These are phyloP conservation scores for Ormia ochracea DNA, from an alignment of 2,888 invertebrate species.

Conservation along the genomic window DNA sequence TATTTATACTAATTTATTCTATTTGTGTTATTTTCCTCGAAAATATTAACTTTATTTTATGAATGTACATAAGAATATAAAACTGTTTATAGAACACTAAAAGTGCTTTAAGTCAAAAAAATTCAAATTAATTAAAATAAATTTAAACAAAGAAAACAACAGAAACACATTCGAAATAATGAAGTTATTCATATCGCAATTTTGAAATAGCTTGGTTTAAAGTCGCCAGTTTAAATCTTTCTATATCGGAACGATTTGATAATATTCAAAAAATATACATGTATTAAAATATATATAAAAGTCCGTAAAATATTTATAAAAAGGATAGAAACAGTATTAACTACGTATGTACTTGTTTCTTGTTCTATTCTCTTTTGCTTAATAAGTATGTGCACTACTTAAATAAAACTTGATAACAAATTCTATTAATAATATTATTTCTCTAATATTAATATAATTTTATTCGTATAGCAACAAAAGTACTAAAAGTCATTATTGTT, in stretches of 20 bases:
- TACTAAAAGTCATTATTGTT: conserved; percentile 77
- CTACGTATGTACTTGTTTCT: conserved; percentile 37
- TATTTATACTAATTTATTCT: conserved; percentile 33
- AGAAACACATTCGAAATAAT: conserved; percentile 69
- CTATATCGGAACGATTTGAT: conserved; percentile 57
- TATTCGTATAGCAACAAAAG: conserved; percentile 68
- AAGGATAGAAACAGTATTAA: conserved; percentile 57
- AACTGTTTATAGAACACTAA: conserved; percentile 46
- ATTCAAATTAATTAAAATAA: conserved; percentile 34
- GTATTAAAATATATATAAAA: conserved; percentile 59
- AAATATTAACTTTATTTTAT: conserved; percentile 47
- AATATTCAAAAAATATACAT: conserved; percentile 53
- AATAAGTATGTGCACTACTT: conserved; percentile 56
- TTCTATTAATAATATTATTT: no score
- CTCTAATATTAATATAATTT: conserved; percentile 70
- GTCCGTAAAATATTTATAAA: conserved; percentile 61
- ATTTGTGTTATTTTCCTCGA: conserved; percentile 26
- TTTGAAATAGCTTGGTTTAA: conserved; percentile 63
- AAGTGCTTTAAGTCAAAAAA: conserved; percentile 59
- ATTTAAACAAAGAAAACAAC: conserved; percentile 44
- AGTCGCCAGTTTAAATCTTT: conserved; percentile 75
- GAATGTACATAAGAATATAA: conserved; percentile 56
- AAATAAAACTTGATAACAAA: conserved; percentile 35
- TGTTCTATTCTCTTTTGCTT: conserved; percentile 45
- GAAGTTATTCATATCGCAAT: conserved; percentile 47